Base-by-base conservation (phyloP, 2,113 vertebrate species). In the Corvus cornix region DNA sequence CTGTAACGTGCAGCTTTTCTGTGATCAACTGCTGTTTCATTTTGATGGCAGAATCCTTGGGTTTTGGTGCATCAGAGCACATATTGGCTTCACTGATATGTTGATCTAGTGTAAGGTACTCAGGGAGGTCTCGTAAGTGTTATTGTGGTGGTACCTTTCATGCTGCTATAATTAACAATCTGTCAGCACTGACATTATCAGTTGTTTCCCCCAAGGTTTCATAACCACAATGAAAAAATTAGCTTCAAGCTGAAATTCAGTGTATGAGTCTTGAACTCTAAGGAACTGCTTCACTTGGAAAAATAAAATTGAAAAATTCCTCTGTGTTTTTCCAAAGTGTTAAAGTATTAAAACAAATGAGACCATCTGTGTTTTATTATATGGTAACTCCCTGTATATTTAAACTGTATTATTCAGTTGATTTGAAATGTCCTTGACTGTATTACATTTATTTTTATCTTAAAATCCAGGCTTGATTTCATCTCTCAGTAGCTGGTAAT, bases 101-200 rank as follows among this genome's bases (percentile, higher is more conserved):
- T 82, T 72, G 78, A 72, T 88, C 74, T 58, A 63, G 75, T 53
- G 66, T 63, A 13, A 52, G 80, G 60, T 94, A 91, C 70, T 84
- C 56, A 70, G 87, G 75, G 88, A 55, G 51, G 31, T 35, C 69
- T 74, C 78, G 13, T 22, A 28, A 84, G 31, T 87, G 75, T 64
- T 66, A 66, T 64, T 90, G 27, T 64, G 73, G 55, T 69, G 67
- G 53, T 91, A 91, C 84, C 81, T 93, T 93, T 76, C 44, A 60
- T 49, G 68, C 84, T 58, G 21, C 33, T 81, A 10, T 96, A 93
- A 93, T 93, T 82, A 95, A 92, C 77, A 91, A 48, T 93, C 95
- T 95, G 92, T 76, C 92, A 84, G 55, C 90, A 55, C 81, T 91
- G 77, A 74, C 58, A 20, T 84, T 88, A 74, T 93, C 92, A 95